These are phyloP conservation scores for Endotricha flammealis DNA, from an alignment of 2,888 invertebrate genomes.

Conservation along the genomic window DNA sequence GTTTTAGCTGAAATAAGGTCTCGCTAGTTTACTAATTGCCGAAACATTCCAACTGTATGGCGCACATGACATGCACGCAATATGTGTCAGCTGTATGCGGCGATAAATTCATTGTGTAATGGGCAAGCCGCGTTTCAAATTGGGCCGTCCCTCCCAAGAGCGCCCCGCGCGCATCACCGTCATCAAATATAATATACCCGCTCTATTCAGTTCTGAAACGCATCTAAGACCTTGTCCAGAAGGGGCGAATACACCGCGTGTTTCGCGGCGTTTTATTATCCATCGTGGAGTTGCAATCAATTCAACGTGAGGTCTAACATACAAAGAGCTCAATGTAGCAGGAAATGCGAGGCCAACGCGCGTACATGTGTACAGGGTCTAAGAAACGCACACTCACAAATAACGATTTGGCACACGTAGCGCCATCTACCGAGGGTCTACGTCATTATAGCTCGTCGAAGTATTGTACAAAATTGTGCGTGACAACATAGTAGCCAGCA, in stretches of 20 bases:
- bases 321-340: too few species aligned
- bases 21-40: constrained; percentile 34
- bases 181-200: constrained; percentile 48
- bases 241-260: too few species aligned
- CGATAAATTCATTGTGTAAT: constrained; percentile 75
- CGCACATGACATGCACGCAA: constrained; percentile 61
- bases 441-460: too few species aligned
- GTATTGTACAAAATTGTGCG: constrained; percentile 32
- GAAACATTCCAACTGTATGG: constrained; percentile 38
- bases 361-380: too few species aligned
- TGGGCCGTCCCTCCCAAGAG: constrained; percentile 70
- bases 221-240: too few species aligned
- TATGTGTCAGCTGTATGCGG: constrained; percentile 64
- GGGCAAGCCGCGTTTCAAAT: constrained; percentile 60
- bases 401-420: constrained; percentile 15
- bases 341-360: too few species aligned
- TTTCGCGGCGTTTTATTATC: too few species aligned
- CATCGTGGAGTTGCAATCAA: too few species aligned
- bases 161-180: constrained; percentile 60
- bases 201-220: constrained; percentile 52
- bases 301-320: too few species aligned
- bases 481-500: constrained; percentile 40
- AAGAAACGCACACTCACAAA: constrained; percentile 20
- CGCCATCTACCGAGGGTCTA: too few species aligned
- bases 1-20: neutral